Conservation (phyloP, 2,797 vertebrate genomes). For the Enoplosus armatus region DNA sequence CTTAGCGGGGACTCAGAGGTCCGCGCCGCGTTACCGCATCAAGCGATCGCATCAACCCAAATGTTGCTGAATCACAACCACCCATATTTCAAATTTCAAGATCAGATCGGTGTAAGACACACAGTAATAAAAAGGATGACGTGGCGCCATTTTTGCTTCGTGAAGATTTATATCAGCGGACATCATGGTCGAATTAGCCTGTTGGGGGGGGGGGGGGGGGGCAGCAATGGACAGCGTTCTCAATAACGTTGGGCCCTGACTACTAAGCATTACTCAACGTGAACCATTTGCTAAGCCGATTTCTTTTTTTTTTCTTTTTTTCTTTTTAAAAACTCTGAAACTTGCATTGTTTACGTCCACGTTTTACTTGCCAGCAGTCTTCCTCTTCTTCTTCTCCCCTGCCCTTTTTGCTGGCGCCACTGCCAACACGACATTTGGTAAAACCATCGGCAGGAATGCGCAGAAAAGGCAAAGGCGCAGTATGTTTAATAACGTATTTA, state of each 20-base stretch:
- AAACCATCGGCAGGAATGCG: neutral
- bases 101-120: neutral
- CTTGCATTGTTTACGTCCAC: neutral
- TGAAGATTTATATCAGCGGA: neutral
- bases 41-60: neutral
- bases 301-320: neutral
- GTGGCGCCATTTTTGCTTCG: neutral
- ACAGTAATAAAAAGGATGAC: neutral
- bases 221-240: neutral
- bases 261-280: neutral
- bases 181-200: neutral
- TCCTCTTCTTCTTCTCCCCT: too few species aligned
- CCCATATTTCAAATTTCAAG: neutral
- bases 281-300: neutral
- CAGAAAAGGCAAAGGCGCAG: neutral
- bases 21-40: too few species aligned
- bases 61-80: neutral
- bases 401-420: neutral
- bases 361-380: neutral
- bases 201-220: too few species aligned
- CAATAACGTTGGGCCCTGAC: neutral
- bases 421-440: neutral
- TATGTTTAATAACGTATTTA: neutral
- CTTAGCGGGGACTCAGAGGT: neutral
- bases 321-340: neutral